Evolutionary conservation across 2,888 invertebrate species (phyloP), one percentile per base, ranked within the genome.

Genomic region (Cerastis rubricosa): DNA sequence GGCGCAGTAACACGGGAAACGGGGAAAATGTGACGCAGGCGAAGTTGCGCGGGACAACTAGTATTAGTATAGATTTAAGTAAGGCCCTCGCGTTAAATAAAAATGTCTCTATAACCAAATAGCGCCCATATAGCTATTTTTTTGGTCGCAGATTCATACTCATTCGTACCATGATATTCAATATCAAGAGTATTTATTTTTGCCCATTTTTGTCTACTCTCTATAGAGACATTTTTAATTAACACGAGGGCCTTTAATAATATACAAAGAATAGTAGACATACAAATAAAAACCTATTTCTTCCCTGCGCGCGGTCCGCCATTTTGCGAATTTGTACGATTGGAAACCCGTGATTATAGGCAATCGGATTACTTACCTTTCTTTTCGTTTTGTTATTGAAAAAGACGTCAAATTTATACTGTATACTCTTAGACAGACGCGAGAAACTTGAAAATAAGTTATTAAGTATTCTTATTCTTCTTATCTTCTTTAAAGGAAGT

Each of bases 391-490:
- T 66, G 35, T 82, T 69, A 71, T 72, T 74, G 74, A 68, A 81
- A 81, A 77, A 67, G 67, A 65, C 40, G 47, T 71, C 77, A 82
- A 78, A 57, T 76, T 54, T 64, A 73, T 47, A 69, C 29, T 35
- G 57, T n/a, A 47, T 67, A 49, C 59, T 51, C 77, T 74, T 57
- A 57, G 67, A 67, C 45, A 81, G 71, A 70, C 72, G 77, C 66
- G 49, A 81, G 75, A 84, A 90, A 87, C 76, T 88, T 87, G 78
- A 77, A 87, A 88, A 78, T 81, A 86, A 82, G 79, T 86, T 88
- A 87, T 85, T 89, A 89, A 64, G 43, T 64, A 43, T 64, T 40
- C 63, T 63, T 35, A 35, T 40, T 84, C 82, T 88, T 83, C 85
- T 87, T 83, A 88, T 85, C 79, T 84, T 69, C 72, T 61, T 82